Evolutionary conservation across 2,888 invertebrate species (phyloP).

Genomic region (Mactromeris polynyma): DNA sequence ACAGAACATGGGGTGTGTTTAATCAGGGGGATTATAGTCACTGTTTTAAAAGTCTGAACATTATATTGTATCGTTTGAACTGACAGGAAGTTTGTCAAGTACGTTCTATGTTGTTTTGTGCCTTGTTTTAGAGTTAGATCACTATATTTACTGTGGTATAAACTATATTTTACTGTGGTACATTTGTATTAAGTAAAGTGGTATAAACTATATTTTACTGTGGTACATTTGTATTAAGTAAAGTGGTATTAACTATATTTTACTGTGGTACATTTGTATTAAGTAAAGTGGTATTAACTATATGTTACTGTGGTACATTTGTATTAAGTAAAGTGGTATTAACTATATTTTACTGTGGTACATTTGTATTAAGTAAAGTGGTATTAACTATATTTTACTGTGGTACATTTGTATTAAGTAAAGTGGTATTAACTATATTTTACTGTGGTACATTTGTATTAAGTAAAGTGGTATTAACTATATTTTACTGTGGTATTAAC

Average conservation of each 20-base stretch:
- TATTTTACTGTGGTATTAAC: no score
- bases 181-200: no score
- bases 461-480: no score
- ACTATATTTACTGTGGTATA: no score
- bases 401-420: not conserved
- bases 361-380: no score
- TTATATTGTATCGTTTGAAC: not conserved
- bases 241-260: no score
- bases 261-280: not conserved
- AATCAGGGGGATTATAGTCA: not conserved
- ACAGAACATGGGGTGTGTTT: not conserved
- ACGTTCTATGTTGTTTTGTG: conserved; percentile 65
- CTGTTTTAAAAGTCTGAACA: not conserved
- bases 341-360: no score
- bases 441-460: not conserved
- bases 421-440: not conserved
- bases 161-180: not conserved
- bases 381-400: no score
- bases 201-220: not conserved
- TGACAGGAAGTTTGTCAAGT: conserved; percentile 79
- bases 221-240: not conserved
- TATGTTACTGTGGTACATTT: not conserved
- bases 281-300: no score
- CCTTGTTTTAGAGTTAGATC: not conserved
- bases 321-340: no score